Evolutionary conservation across 1,140 invertebrate genomes (phyloP).

Genomic region (Chironomus striatipennis): DNA sequence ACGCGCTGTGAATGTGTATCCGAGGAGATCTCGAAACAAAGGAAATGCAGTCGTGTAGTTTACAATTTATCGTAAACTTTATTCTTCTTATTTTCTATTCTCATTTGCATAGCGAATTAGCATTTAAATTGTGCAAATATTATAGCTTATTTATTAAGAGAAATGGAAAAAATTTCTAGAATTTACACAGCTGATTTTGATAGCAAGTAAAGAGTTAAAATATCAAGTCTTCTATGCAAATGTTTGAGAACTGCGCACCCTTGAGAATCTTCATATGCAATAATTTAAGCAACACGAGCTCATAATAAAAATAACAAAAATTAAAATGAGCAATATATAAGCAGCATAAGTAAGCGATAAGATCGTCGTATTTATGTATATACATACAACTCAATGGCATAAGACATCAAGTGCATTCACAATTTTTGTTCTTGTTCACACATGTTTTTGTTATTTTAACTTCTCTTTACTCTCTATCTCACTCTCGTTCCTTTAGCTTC

Average conservation of each 20-base stretch:
- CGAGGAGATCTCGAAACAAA: no score
- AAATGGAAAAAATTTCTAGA: not conserved
- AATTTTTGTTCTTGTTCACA: not conserved
- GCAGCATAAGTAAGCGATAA: no score
- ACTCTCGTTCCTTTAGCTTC: no score
- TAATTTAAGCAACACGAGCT: not conserved
- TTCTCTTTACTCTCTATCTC: no score
- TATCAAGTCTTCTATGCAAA: not conserved
- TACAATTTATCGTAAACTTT: not conserved
- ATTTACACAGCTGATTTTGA: not conserved
- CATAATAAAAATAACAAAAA: conserved; percentile 1
- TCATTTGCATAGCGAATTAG: not conserved
- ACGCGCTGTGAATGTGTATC: no score
- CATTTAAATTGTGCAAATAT: conserved; percentile 9
- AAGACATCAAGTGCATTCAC: conserved; percentile 17
- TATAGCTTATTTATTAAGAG: not conserved
- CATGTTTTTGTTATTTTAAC: not conserved
- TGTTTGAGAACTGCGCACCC: not conserved
- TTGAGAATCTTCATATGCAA: not conserved
- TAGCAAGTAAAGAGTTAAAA: not conserved
- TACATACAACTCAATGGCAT: not conserved
- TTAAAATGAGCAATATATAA: no score
- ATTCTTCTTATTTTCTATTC: conserved; percentile 5
- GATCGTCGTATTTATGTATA: no score
- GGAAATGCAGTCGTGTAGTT: no score